phyloP scores from a whole-genome alignment of 1,140 invertebrate genomes.

The Rhopalosiphum padi region DNA sequence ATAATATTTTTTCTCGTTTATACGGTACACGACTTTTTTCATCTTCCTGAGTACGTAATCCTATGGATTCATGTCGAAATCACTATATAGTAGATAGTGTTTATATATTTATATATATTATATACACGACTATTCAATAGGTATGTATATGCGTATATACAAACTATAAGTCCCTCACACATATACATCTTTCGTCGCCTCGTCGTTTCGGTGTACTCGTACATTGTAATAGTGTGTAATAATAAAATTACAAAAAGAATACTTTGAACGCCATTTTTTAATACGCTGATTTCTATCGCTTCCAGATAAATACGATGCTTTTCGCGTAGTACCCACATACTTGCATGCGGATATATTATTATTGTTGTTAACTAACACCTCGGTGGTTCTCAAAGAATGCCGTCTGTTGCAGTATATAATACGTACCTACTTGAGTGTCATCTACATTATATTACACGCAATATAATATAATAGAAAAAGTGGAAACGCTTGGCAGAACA shows the following conservation, averaged over 20 bases:
- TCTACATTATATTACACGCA: neutral
- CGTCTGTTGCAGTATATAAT: neutral
- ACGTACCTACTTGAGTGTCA: neutral
- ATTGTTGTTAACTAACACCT: neutral
- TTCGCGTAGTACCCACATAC: neutral
- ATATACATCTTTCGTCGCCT: neutral
- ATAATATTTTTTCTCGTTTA: neutral
- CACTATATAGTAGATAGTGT: neutral
- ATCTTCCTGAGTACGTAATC: neutral
- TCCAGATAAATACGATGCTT: neutral
- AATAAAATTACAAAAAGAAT: neutral
- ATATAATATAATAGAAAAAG: neutral
- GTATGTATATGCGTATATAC: neutral
- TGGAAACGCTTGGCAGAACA: neutral
- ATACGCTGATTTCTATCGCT: neutral
- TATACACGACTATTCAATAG: no score
- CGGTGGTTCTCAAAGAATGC: neutral
- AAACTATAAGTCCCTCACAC: neutral
- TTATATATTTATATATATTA: neutral
- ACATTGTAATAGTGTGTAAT: neutral
- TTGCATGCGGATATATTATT: neutral
- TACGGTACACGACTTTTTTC: neutral
- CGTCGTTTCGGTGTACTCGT: neutral
- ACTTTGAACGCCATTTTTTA: neutral
- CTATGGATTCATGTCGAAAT: neutral